These are phyloP conservation scores for Lasius platythorax DNA, from an alignment of 2,888 invertebrate genomes.

Conservation along the genomic window DNA sequence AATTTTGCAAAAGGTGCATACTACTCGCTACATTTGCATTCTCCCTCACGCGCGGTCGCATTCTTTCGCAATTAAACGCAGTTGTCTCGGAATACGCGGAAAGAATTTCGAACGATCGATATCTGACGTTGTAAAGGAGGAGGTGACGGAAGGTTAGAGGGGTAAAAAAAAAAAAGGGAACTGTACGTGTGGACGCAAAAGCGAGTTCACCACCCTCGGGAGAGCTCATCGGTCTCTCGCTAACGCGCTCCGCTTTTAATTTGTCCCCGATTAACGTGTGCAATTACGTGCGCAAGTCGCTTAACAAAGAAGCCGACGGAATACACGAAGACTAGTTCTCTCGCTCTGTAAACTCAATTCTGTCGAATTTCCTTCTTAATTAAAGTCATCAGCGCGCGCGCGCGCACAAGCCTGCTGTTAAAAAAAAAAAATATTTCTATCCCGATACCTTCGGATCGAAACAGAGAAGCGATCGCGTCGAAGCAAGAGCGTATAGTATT, in stretches of 20 bases:
- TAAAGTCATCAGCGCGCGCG: constrained; percentile 39
- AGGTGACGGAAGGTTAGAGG: neutral
- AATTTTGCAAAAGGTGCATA: constrained; percentile 24
- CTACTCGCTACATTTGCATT: neutral
- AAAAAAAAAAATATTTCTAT: constrained; percentile 1
- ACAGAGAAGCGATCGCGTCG: neutral
- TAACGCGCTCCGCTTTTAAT: constrained; percentile 24
- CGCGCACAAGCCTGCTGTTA: too few relatives aligned
- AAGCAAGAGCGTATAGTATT: neutral
- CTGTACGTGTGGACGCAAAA: neutral
- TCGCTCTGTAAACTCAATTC: constrained; percentile 52
- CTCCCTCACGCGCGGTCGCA: neutral
- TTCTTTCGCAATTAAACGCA: constrained; percentile 36
- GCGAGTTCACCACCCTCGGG: neutral
- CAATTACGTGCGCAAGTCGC: constrained; percentile 13
- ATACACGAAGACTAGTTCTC: constrained; percentile 55
- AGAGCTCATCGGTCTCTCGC: neutral
- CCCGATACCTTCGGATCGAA: neutral
- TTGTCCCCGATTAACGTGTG: constrained; percentile 33
- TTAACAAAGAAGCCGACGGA: neutral
- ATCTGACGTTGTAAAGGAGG: neutral
- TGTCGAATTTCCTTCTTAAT: constrained; percentile 56
- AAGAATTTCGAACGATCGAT: constrained; percentile 16
- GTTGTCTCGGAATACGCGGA: neutral
- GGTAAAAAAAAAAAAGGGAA: neutral